Conservation (phyloP, 2,113 vertebrate species). For the Onychostoma macrolepis region DNA sequence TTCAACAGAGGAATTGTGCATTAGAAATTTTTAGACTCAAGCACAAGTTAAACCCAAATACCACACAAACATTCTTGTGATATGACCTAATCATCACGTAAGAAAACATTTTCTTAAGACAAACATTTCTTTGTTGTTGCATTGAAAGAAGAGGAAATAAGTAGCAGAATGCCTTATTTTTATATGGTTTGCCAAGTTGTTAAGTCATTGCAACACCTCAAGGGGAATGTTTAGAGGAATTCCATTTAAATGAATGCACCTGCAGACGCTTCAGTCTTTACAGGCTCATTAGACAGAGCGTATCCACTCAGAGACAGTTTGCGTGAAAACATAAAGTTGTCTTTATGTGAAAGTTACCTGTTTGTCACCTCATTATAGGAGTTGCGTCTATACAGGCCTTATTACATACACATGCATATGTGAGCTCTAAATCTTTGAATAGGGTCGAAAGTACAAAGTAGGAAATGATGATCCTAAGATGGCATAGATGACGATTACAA, state of each 20-base stretch:
- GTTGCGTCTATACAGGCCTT: slow-evolving; percentile 33
- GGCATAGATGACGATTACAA: slow-evolving; percentile 23
- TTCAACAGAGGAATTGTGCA: slow-evolving; percentile 13
- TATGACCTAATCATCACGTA: no score
- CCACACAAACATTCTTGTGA: background rate
- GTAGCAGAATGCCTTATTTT: background rate
- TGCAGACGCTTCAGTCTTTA: background rate
- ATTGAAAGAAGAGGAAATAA: background rate
- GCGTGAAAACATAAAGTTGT: background rate
- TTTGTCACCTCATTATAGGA: slow-evolving; percentile 35
- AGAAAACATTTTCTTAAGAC: slow-evolving; percentile 10
- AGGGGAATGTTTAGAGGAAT: background rate
- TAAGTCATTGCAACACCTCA: background rate
- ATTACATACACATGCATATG: slow-evolving; percentile 8
- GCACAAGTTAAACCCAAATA: background rate
- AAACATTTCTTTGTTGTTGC: background rate
- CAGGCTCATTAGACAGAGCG: background rate
- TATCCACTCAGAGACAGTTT: background rate
- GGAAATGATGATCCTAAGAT: slow-evolving; percentile 4
- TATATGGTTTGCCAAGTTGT: slow-evolving; percentile 1
- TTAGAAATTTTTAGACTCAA: background rate
- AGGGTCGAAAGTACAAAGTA: background rate
- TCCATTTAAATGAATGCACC: background rate
- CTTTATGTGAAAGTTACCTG: background rate
- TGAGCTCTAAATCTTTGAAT: slow-evolving; percentile 35